phyloP scores from a whole-genome alignment of 37 sponge, comb jelly and placozoan genomes.

The Spongilla lacustris region DNA sequence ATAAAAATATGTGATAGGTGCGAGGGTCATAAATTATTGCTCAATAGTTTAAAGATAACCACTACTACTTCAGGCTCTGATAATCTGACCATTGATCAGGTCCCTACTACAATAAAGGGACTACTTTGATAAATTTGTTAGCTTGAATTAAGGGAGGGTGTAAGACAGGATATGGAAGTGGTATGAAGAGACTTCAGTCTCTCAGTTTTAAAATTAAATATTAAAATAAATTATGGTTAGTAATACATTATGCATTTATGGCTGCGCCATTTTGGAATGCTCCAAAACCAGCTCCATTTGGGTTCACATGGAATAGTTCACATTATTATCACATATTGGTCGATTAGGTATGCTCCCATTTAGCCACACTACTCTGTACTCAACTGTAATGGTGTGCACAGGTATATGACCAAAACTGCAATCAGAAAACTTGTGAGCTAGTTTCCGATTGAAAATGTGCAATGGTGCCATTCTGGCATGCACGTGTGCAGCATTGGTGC shows the following conservation, averaged over 20 bases:
- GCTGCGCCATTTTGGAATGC: background rate
- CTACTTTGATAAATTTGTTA: constrained; percentile 1
- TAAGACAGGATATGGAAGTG: background rate
- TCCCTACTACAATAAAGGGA: background rate
- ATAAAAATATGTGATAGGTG: too few species aligned
- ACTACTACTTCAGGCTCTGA: background rate
- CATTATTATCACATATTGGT: constrained; percentile 1
- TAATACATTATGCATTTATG: background rate
- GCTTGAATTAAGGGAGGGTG: background rate
- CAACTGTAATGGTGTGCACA: background rate
- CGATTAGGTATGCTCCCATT: background rate
- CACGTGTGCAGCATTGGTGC: background rate
- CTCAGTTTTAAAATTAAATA: too few species aligned
- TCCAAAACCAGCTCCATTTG: background rate
- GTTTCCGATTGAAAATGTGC: background rate
- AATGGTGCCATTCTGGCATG: background rate
- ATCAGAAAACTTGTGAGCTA: background rate
- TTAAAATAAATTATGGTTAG: too few species aligned
- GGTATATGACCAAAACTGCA: background rate
- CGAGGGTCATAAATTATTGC: too few species aligned
- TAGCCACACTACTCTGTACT: background rate
- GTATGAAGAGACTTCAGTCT: background rate
- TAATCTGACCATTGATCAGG: background rate
- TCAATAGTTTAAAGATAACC: background rate
- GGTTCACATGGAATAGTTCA: background rate